Evolutionary conservation across 2,888 invertebrate genomes (phyloP).

Genomic region (Macaria notata): DNA sequence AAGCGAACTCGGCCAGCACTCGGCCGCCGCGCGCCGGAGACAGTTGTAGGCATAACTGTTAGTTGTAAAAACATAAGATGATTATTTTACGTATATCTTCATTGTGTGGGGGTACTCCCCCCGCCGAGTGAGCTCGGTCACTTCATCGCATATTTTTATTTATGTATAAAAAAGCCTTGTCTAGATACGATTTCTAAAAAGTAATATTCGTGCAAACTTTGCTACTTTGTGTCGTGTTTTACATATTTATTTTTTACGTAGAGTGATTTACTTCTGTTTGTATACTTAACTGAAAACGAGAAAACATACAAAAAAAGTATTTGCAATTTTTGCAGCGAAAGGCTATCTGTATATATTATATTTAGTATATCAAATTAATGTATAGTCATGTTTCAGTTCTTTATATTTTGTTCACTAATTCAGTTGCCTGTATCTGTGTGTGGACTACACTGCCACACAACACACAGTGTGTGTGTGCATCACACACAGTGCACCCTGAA

Average conservation of each 20-base stretch:
- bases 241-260: constrained; percentile 74
- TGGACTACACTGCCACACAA: constrained; percentile 41
- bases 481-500: constrained; percentile 4
- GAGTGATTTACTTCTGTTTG: constrained; percentile 78
- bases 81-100: constrained; percentile 75
- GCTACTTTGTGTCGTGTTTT: constrained; percentile 76
- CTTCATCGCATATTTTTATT: constrained; percentile 41
- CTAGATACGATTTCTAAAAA: constrained; percentile 63
- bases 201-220: constrained; percentile 64
- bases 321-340: constrained; percentile 63
- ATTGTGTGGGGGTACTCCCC: constrained; percentile 43
- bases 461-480: no score
- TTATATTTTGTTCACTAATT: constrained; percentile 54
- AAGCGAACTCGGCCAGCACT: constrained; percentile 1
- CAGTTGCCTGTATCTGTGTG: constrained; percentile 47
- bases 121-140: background rate
- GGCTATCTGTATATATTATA: constrained; percentile 68
- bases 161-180: constrained; percentile 67
- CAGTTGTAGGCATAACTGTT: constrained; percentile 77
- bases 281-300: constrained; percentile 64
- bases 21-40: constrained; percentile 44
- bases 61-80: constrained; percentile 77
- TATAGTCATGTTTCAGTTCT: constrained; percentile 65
- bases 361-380: constrained; percentile 71
- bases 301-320: constrained; percentile 67